phyloP scores from a whole-genome alignment of 2,888 invertebrate species.

The Drosophila tanythrix region DNA sequence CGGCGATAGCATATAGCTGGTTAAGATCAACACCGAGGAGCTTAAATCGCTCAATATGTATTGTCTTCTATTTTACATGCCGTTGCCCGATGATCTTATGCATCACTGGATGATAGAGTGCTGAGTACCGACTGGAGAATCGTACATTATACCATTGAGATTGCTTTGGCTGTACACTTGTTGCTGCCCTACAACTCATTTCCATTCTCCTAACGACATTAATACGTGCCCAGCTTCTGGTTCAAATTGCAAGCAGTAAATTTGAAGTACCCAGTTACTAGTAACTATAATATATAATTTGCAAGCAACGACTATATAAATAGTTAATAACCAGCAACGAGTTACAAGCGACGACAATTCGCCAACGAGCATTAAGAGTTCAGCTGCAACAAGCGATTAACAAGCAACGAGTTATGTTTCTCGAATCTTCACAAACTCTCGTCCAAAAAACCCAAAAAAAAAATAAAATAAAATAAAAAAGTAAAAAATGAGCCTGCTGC shows the following conservation, averaged over 20 bases:
- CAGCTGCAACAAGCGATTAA: neutral
- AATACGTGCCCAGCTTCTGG: neutral
- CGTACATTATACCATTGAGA: constrained; percentile 51
- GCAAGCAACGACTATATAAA: neutral
- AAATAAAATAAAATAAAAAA: no score
- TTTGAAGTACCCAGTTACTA: neutral
- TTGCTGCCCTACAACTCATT: neutral
- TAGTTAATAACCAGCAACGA: neutral
- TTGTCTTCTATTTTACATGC: constrained; percentile 65
- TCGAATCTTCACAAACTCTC: constrained; percentile 18
- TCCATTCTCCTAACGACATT: neutral
- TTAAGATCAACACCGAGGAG: constrained; percentile 15
- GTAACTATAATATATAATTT: neutral
- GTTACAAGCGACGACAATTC: neutral
- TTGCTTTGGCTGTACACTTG: constrained; percentile 6
- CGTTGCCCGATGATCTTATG: constrained; percentile 59
- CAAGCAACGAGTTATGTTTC: constrained; percentile 1
- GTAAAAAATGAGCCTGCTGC: constrained; percentile 1
- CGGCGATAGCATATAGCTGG: constrained; percentile 34
- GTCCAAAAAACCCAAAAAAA: neutral
- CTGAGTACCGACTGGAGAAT: constrained; percentile 19
- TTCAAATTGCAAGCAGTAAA: neutral
- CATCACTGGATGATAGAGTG: constrained; percentile 46
- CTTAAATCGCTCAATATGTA: constrained; percentile 36
- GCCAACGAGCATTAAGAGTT: neutral